These are phyloP conservation scores for Agrotis segetum DNA, from an alignment of 2,888 invertebrate species.

Conservation along the genomic window DNA sequence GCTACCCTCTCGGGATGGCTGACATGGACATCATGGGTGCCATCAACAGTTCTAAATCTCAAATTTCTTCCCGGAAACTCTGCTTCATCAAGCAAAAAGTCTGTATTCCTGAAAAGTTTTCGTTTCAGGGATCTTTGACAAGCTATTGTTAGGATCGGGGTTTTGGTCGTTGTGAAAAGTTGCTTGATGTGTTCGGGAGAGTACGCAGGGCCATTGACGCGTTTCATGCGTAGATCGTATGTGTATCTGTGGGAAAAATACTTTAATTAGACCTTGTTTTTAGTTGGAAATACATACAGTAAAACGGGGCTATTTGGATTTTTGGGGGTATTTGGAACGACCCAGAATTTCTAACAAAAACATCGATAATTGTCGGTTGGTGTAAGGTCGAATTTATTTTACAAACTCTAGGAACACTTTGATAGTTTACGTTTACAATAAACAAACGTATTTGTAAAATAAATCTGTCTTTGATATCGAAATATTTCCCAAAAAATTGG, in stretches of 20 bases:
- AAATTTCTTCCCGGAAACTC: conserved; percentile 71
- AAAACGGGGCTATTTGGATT: no score
- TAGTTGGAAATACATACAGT: no score
- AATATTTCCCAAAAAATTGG: no score
- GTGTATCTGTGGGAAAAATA: conserved; percentile 82
- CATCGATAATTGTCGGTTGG: no score
- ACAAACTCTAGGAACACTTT: no score
- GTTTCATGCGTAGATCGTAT: conserved; percentile 89
- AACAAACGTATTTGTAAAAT: no score
- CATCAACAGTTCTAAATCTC: conserved; percentile 81
- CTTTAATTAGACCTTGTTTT: no score
- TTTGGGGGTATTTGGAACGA: no score
- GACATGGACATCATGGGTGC: conserved; percentile 92
- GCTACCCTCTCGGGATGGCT: conserved; percentile 89
- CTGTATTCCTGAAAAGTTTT: conserved; percentile 68
- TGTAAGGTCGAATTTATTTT: no score
- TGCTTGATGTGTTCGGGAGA: conserved; percentile 75
- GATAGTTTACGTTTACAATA: no score
- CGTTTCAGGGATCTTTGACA: conserved; percentile 69
- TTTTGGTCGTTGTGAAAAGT: conserved; percentile 73
- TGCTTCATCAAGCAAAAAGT: conserved; percentile 75
- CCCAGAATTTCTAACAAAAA: no score
- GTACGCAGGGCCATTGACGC: conserved; percentile 76
- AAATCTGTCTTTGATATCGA: no score
- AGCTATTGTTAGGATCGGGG: conserved; percentile 74